Evolutionary conservation across 1,140 invertebrate genomes (phyloP).

Genomic region (Zaprionus africanus): DNA sequence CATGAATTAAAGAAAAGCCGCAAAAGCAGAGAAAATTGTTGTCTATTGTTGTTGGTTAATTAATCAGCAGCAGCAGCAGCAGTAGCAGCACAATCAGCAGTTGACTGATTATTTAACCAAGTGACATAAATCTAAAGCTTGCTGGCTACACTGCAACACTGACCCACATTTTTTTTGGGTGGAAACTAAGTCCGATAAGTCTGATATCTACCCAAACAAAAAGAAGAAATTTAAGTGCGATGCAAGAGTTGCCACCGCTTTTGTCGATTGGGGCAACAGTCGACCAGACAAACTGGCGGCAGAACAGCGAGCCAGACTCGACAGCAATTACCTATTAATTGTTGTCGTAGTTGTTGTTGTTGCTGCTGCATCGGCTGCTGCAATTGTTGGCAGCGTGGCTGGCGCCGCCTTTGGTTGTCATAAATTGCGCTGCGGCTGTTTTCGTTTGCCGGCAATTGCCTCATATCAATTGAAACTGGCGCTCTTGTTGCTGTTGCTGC

Average conservation of each 20-base stretch:
- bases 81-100: constrained; percentile 10
- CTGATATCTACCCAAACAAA: constrained; percentile 41
- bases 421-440: constrained; percentile 62
- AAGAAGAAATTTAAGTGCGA: constrained; percentile 61
- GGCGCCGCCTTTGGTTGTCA: constrained; percentile 63
- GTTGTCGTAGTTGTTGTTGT: constrained; percentile 36
- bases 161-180: constrained; percentile 56
- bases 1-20: constrained; percentile 55
- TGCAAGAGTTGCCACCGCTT: constrained; percentile 55
- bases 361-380: constrained; percentile 45
- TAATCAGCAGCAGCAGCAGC: constrained; percentile 41
- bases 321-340: constrained; percentile 79
- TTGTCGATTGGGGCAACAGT: constrained; percentile 54
- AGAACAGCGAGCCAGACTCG: constrained; percentile 47
- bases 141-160: constrained; percentile 47
- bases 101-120: constrained; percentile 72
- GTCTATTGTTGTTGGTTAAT: constrained; percentile 67
- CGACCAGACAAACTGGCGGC: constrained; percentile 47
- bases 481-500: constrained; percentile 15
- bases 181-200: constrained; percentile 45
- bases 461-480: constrained; percentile 70
- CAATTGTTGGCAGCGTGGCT: constrained; percentile 55
- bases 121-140: constrained; percentile 68
- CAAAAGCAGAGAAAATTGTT: constrained; percentile 52
- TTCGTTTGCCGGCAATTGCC: constrained; percentile 66